Evolutionary conservation across 2,113 vertebrate genomes (phyloP).

Genomic region (Mus spicilegus): DNA sequence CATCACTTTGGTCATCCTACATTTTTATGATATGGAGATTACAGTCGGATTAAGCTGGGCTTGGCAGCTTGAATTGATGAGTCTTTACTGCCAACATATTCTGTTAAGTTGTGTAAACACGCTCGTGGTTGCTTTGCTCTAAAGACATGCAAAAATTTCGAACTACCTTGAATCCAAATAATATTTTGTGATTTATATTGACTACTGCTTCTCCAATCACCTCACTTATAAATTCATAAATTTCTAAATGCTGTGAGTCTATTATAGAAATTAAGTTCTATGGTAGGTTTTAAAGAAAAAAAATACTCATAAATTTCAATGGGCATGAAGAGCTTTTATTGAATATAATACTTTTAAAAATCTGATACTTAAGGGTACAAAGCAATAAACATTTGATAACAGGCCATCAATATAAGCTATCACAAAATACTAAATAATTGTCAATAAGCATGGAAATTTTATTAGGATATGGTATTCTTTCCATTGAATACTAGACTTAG

Average conservation of each 20-base stretch:
- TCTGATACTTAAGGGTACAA: no score
- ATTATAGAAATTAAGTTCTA: slow-evolving; percentile 5
- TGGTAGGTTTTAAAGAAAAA: slow-evolving; percentile 2
- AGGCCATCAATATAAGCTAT: background rate
- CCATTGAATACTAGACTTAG: background rate
- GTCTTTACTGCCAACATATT: background rate
- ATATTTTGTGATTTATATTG: slow-evolving; percentile 32
- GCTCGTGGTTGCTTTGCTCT: background rate
- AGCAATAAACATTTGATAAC: background rate
- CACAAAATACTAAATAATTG: background rate
- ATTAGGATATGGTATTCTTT: background rate
- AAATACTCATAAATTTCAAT: background rate
- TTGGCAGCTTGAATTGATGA: background rate
- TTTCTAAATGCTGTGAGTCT: background rate
- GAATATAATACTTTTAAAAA: background rate
- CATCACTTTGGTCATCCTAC: background rate
- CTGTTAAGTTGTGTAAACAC: background rate
- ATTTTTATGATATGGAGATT: background rate
- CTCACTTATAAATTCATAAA: slow-evolving; percentile 22
- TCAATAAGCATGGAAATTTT: background rate
- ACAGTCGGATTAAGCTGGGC: background rate
- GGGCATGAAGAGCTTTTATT: background rate
- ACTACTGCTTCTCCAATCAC: background rate
- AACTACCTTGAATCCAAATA: background rate
- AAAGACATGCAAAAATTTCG: background rate